Base-by-base conservation (phyloP, 2,888 invertebrate species). In the Andrena dorsata region DNA sequence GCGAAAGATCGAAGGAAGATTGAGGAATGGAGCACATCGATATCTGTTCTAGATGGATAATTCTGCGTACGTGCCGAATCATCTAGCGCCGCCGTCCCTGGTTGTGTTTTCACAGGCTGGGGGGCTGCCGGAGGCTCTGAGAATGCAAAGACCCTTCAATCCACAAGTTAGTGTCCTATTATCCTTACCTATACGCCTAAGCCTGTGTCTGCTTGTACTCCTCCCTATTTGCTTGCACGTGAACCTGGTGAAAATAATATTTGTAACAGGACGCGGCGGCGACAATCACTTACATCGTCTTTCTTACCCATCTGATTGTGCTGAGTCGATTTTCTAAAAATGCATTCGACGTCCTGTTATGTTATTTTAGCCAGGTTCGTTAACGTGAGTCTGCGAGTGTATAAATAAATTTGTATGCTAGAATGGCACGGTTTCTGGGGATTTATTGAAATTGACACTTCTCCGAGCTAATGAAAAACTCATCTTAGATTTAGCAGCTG, bases 71-170 rank as follows among this genome's bases (percentile, higher is more conserved):
- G 95, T 95, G 90, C 95, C 96, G 91, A 96, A 96, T 93, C 96
- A 96, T 94, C 95, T 96, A 93, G 96, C 96, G 94, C 96, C 96
- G 92, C 96, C 96, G 92, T 96, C 96, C 93, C 94, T 96, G 94
- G 96, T 97, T 92, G 96, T 97, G 89, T 96, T 97, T 94, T 96
- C 96, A 89, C 96, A 96, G 95, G 96, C 96, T 91, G 96, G 96
- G 92, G 96, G 96, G 92, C 95, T 96, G 94, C 96, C 96, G 93
- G 96, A 97, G 95, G 96, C 96, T 89, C 95, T 96, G 90, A 95
- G 96, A 94, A 96, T 96, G 94, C 96, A 96, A 94, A 95, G 96
- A 94, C 96, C 96, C 91, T 96, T 96, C 94, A 96, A 96, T 94
- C 95, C 96, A 93, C 96, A 96, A 95, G 96, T 96, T 93, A 93